These are phyloP conservation scores for Pogonomyrmex barbatus DNA, from an alignment of 1,140 invertebrate genomes.

Conservation along the genomic window DNA sequence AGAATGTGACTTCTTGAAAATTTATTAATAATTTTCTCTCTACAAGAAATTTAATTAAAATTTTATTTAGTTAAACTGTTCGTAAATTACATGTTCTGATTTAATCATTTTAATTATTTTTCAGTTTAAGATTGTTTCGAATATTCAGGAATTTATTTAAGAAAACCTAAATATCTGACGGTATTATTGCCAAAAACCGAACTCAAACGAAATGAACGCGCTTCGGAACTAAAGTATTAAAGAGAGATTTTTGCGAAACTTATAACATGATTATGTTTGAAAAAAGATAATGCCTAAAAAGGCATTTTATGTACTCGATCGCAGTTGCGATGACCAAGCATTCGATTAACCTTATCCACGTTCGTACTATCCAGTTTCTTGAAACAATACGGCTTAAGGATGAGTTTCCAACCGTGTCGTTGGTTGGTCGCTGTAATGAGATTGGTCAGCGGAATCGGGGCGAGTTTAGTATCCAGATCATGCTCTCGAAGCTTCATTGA, in stretches of 20 bases:
- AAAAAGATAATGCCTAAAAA: slow-evolving; percentile 6
- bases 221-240: not conserved
- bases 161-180: not conserved
- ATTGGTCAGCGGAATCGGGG: slow-evolving; percentile 65
- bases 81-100: not conserved
- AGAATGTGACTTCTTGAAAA: not conserved
- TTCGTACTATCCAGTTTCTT: slow-evolving; percentile 2
- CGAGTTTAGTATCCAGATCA: slow-evolving; percentile 52
- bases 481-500: slow-evolving; percentile 64
- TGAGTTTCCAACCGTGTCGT: slow-evolving; percentile 63
- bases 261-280: slow-evolving; percentile 38
- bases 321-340: not conserved
- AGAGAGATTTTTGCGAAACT: not conserved
- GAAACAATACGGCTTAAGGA: slow-evolving; percentile 61
- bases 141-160: not conserved
- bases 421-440: slow-evolving; percentile 62
- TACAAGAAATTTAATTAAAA: not conserved
- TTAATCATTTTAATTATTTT: not conserved
- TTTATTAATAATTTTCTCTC: not conserved
- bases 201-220: not conserved
- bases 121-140: not conserved
- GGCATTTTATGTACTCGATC: not conserved
- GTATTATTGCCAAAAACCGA: not conserved
- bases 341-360: slow-evolving; percentile 44
- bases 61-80: not conserved